Percentiles rank a stretch among this genome's conserved stretches.
phyloP scores from a whole-genome alignment of 2,888 invertebrate genomes.

The Cataglyphis cursor region DNA sequence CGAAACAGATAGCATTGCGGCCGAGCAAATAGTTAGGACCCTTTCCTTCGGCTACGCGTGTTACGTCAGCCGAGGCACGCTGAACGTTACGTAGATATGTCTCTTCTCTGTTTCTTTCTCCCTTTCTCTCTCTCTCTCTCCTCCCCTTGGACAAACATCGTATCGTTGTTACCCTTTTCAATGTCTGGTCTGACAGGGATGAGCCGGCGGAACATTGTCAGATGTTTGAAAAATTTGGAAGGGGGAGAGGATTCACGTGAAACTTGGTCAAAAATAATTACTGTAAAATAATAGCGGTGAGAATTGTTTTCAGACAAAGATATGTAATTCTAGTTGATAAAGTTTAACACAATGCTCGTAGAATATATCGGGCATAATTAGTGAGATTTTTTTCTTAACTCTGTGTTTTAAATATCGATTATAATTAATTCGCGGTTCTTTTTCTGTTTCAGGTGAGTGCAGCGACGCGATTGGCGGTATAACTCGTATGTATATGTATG shows the following conservation, averaged over 20 bases:
- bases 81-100: slow-evolving; percentile 56
- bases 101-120: slow-evolving; percentile 24
- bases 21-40: slow-evolving; percentile 77
- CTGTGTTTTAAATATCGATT: background rate
- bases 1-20: slow-evolving; percentile 77
- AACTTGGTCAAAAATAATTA: background rate
- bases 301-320: background rate
- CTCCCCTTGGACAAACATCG: slow-evolving; percentile 53
- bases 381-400: background rate
- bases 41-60: slow-evolving; percentile 59
- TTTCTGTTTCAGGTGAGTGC: slow-evolving; percentile 78
- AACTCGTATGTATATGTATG: slow-evolving; percentile 53
- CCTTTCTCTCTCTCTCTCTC: background rate
- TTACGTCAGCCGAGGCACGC: slow-evolving; percentile 74
- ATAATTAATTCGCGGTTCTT: slow-evolving; percentile 38
- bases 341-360: background rate
- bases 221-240: background rate
- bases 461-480: slow-evolving; percentile 29
- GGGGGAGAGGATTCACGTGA: background rate
- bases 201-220: background rate
- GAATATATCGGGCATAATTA: background rate
- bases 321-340: background rate
- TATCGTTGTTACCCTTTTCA: slow-evolving; percentile 63
- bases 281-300: background rate
- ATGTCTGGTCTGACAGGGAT: slow-evolving; percentile 24